phyloP scores from a whole-genome alignment of 2,888 invertebrate genomes.

The Cheilosia grossa region DNA sequence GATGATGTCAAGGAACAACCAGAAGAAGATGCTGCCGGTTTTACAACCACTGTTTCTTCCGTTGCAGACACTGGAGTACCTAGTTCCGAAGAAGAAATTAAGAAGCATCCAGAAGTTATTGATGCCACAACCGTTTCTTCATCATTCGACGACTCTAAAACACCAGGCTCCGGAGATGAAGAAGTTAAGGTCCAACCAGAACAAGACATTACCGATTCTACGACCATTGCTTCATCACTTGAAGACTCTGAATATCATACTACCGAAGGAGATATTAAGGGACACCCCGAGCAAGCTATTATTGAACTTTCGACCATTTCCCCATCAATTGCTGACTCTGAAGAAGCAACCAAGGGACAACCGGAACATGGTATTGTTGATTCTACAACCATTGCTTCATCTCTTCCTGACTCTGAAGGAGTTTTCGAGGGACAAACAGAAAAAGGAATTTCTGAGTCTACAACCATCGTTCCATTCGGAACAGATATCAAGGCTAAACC shows the following conservation, averaged over 20 bases:
- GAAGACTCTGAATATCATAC: too few species aligned
- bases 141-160: background rate
- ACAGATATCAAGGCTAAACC: background rate
- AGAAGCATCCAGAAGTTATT: background rate
- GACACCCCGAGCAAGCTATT: too few species aligned
- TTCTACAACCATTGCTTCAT: too few species aligned
- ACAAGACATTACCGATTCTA: background rate
- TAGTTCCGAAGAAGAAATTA: background rate
- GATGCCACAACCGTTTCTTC: background rate
- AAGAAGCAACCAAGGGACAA: too few species aligned
- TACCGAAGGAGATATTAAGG: too few species aligned
- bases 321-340: too few species aligned
- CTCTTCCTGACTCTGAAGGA: background rate
- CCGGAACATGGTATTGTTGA: too few species aligned
- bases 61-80: too few species aligned
- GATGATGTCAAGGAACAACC: too few species aligned
- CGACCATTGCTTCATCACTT: too few species aligned
- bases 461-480: background rate
- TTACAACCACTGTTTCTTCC: background rate
- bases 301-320: too few species aligned
- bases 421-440: background rate
- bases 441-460: background rate
- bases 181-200: background rate
- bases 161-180: background rate
- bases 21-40: too few species aligned